Base-by-base conservation (phyloP, 2,888 invertebrate species). In the Sesia bembeciformis region DNA sequence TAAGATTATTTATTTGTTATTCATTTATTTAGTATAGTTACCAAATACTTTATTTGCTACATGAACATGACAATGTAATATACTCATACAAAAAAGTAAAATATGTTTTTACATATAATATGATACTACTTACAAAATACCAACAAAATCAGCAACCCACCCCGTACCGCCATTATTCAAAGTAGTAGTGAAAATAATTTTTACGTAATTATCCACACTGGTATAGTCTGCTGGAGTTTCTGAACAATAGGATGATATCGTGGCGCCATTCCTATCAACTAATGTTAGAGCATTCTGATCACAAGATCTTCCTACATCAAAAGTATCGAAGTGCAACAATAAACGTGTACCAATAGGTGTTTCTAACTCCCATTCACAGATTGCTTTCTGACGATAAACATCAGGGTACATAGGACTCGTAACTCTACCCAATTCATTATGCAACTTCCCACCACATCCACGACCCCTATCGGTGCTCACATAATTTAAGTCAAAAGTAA, bases 121-220 rank as follows among this genome's bases (percentile, higher is more conserved):
- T 23, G 23, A 23, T 23, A 23, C 23, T 23, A 49, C 8, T 51
- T 51, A 57, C 39, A 54, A 23, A 42, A 58, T 46, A 4, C 56
- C 81, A 6, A 77, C 59, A 60, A 87, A 89, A 40, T 76, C 70
- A 3, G 90, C 90, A 3, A 89, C 68, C 93, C 94, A 96, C 38
- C 96, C 96, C 1, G 91, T 90, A 5, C 95, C 95, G 39, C 92
- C 91, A 66, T 94, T 95, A 64, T 94, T 93, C 52, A 90, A 78
- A 6, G 91, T 91, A 40, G 94, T 93, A 49, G 84, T 87, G 70
- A 93, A 94, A 0, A 91, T 88, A 6, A 96, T 82, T 50, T 90
- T 81, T 0, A 95, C 75, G 56, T 81, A 83, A 68, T 93, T 92
- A 5, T 90, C 87, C 0, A 63, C 60, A 52, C 92, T 91, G 4